Evolutionary conservation across 2,888 invertebrate genomes (phyloP).

Genomic region (Himalopsyche tibetana): DNA sequence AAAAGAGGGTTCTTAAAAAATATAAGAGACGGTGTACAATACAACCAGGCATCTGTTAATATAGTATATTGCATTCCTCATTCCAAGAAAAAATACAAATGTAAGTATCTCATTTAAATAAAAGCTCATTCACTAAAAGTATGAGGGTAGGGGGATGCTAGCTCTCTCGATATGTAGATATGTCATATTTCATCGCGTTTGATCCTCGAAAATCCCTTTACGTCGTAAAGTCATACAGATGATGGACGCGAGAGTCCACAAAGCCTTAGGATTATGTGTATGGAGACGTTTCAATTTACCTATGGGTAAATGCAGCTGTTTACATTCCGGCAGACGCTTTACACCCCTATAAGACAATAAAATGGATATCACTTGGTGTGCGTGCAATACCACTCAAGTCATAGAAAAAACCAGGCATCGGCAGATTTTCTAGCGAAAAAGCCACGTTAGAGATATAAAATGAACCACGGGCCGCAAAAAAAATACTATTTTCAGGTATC

Average conservation of each 20-base stretch:
- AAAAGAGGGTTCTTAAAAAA: too few relatives aligned
- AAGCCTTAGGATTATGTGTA: constrained; percentile 58
- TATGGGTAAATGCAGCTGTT: constrained; percentile 59
- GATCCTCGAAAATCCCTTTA: constrained; percentile 48
- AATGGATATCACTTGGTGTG: not conserved
- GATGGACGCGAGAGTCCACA: constrained; percentile 53
- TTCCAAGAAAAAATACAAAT: too few relatives aligned
- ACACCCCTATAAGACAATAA: constrained; percentile 46
- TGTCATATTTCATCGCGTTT: constrained; percentile 46
- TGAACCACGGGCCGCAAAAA: too few relatives aligned
- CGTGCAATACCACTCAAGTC: not conserved
- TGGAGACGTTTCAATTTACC: constrained; percentile 64
- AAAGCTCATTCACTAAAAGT: not conserved
- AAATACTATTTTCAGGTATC: too few relatives aligned
- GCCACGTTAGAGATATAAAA: too few relatives aligned
- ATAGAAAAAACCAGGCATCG: too few relatives aligned
- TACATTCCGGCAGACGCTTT: constrained; percentile 47
- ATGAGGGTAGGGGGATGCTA: not conserved
- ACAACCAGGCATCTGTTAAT: too few relatives aligned
- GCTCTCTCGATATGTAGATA: not conserved
- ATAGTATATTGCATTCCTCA: too few relatives aligned
- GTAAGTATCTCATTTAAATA: constrained; percentile 1
- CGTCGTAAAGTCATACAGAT: constrained; percentile 59
- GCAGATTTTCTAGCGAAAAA: too few relatives aligned
- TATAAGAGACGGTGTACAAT: too few relatives aligned